These are phyloP conservation scores for Oreortyx pictus DNA, from an alignment of 2,797 vertebrate species.

Conservation along the genomic window DNA sequence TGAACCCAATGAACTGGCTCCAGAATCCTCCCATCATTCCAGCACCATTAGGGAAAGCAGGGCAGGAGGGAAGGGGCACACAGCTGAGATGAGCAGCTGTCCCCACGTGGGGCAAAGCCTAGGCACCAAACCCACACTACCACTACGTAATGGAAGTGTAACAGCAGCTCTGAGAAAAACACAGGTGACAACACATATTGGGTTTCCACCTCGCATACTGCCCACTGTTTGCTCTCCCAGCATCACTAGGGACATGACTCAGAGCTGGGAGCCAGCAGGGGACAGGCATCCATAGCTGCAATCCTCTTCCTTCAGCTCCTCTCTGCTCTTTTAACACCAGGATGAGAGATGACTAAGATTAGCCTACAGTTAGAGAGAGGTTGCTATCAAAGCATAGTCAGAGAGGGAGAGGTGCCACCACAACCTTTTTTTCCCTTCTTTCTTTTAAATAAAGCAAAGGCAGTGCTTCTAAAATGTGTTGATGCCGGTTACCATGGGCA, in stretches of 20 bases:
- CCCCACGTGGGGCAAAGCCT: no score
- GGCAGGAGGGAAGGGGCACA: background rate
- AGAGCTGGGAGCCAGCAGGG: background rate
- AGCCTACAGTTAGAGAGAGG: background rate
- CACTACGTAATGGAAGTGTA: background rate
- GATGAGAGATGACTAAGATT: rapidly evolving
- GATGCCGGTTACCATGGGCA: background rate
- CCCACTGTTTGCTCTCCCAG: background rate
- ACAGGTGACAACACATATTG: background rate
- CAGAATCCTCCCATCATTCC: background rate
- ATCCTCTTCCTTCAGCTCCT: background rate
- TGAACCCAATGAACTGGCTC: background rate
- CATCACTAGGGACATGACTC: background rate
- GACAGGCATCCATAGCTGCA: rapidly evolving
- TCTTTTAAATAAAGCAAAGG: background rate
- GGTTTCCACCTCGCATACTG: background rate
- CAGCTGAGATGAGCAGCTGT: background rate
- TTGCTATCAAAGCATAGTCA: background rate
- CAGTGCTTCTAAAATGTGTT: background rate
- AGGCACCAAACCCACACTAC: rapidly evolving
- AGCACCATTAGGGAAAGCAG: background rate
- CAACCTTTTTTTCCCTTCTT: background rate
- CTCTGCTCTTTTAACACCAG: rapidly evolving
- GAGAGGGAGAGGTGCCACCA: background rate
- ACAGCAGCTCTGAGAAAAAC: background rate